Evolutionary conservation across 2,888 invertebrate species (phyloP).

Genomic region (Bellardia bayeri): DNA sequence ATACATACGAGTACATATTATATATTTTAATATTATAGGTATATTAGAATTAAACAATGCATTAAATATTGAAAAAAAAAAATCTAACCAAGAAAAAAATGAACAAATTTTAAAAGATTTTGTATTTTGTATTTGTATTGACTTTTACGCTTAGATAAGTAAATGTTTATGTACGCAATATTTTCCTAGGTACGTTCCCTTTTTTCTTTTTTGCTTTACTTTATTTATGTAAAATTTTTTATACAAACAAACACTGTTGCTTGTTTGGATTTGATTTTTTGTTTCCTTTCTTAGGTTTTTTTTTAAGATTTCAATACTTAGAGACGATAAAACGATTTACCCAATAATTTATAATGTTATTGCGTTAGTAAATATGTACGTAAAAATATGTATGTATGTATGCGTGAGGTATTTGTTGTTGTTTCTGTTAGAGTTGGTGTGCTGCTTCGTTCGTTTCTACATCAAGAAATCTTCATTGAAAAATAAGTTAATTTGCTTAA

Average conservation of each 20-base stretch:
- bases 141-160: slow-evolving; percentile 62
- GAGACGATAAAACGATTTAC: slow-evolving; percentile 62
- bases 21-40: slow-evolving; percentile 17
- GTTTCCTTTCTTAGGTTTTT: slow-evolving; percentile 7
- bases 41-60: slow-evolving; percentile 63
- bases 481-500: slow-evolving; percentile 68
- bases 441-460: neutral
- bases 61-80: slow-evolving; percentile 52
- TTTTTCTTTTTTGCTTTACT: neutral
- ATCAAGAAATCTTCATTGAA: slow-evolving; percentile 28
- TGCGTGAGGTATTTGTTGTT: neutral
- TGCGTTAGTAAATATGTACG: neutral
- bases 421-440: neutral
- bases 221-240: slow-evolving; percentile 50
- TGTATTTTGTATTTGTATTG: slow-evolving; percentile 47
- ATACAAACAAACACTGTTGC: slow-evolving; percentile 58
- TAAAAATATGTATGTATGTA: neutral
- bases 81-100: neutral
- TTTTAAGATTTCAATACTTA: slow-evolving; percentile 51
- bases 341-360: slow-evolving; percentile 58
- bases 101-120: slow-evolving; percentile 12
- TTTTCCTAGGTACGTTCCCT: slow-evolving; percentile 24
- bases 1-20: neutral
- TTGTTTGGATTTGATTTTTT: slow-evolving; percentile 23
- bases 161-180: slow-evolving; percentile 64